These are phyloP conservation scores for Patella vulgata DNA, from an alignment of 1,140 invertebrate species.

Conservation along the genomic window DNA sequence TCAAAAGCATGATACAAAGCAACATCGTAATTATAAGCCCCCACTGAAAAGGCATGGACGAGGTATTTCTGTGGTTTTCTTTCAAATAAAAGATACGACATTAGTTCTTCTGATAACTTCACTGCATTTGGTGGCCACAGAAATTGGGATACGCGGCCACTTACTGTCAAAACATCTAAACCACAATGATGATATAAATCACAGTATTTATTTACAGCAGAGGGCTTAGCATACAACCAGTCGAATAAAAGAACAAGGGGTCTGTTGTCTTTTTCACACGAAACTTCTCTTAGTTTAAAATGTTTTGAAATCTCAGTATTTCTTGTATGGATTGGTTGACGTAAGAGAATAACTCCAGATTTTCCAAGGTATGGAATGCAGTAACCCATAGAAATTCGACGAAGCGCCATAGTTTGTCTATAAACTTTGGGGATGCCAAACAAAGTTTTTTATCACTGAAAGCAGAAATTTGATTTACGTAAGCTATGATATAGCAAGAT, in stretches of 20 bases:
- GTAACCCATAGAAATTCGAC: too few relatives aligned
- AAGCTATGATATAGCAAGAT: too few relatives aligned
- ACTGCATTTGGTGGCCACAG: slow-evolving; percentile 34
- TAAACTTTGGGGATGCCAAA: too few relatives aligned
- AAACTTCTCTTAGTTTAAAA: too few relatives aligned
- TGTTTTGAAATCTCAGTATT: too few relatives aligned
- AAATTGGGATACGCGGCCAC: slow-evolving; percentile 32
- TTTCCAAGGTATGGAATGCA: too few relatives aligned
- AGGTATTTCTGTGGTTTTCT: slow-evolving; percentile 19
- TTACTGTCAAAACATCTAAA: slow-evolving; percentile 38
- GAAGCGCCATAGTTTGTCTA: too few relatives aligned
- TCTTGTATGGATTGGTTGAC: too few relatives aligned
- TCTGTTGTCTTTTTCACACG: background rate
- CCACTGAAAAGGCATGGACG: slow-evolving; percentile 42
- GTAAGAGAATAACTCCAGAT: slow-evolving; percentile 11
- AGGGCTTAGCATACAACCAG: slow-evolving; percentile 36
- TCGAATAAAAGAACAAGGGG: slow-evolving; percentile 36
- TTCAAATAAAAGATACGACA: slow-evolving; percentile 20
- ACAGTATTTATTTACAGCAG: slow-evolving; percentile 35
- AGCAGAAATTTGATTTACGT: too few relatives aligned
- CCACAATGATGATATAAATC: slow-evolving; percentile 36
- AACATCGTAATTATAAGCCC: slow-evolving; percentile 41
- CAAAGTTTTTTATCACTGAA: too few relatives aligned
- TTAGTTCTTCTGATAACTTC: slow-evolving; percentile 24
- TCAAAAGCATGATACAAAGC: slow-evolving; percentile 8